These are phyloP conservation scores for Spisula subtruncata DNA, from an alignment of 2,888 invertebrate species.

Conservation along the genomic window DNA sequence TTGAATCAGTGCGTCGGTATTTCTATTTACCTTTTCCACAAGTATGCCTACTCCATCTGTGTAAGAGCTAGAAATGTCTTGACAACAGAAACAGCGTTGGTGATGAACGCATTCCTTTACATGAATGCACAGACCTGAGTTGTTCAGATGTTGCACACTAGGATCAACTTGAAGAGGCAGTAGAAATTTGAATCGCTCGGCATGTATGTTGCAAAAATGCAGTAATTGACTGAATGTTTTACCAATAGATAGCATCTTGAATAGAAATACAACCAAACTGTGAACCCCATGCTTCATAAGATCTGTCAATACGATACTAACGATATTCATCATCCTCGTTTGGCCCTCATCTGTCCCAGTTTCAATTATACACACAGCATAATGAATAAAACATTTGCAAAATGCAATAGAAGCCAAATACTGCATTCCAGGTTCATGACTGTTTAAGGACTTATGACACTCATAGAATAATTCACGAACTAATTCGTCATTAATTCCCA, in stretches of 20 bases:
- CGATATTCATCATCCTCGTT: neutral
- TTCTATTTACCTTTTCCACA: neutral
- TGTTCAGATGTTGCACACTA: neutral
- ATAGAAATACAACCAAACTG: neutral
- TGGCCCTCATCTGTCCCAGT: neutral
- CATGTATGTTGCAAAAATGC: neutral
- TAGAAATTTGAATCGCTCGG: conserved; percentile 13
- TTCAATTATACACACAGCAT: neutral
- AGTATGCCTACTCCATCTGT: neutral
- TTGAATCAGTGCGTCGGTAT: neutral
- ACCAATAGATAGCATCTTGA: neutral
- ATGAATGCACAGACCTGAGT: conserved; percentile 22
- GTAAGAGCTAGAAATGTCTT: neutral
- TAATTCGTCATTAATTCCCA: neutral
- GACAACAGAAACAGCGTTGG: neutral
- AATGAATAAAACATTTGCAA: conserved; percentile 24
- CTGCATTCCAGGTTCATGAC: conserved; percentile 1
- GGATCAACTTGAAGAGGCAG: neutral
- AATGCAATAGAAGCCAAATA: conserved; percentile 30
- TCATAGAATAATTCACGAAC: conserved; percentile 15
- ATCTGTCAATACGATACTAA: conserved; percentile 26
- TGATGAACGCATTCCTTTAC: neutral
- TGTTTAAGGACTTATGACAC: conserved; percentile 22
- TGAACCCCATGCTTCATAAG: neutral
- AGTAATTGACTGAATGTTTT: neutral